Evolutionary conservation across 2,113 vertebrate genomes (phyloP).

Genomic region (Cephalopterus ornatus): DNA sequence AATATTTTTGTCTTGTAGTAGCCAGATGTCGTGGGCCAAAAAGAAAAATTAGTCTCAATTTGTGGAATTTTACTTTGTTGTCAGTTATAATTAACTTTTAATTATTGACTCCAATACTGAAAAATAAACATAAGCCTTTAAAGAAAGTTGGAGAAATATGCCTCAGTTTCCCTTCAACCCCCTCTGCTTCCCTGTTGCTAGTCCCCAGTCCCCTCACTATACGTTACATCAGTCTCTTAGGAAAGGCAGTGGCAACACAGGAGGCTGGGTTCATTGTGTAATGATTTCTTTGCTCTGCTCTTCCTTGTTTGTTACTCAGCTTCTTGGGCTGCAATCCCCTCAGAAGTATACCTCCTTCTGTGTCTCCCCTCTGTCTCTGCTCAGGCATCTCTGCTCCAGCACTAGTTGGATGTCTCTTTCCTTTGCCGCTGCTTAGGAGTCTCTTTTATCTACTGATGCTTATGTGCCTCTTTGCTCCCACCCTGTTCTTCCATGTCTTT

Average conservation of each 20-base stretch:
- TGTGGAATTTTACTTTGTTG: background rate
- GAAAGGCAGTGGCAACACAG: accelerated
- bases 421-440: background rate
- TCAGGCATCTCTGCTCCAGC: background rate
- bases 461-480: background rate
- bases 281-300: background rate
- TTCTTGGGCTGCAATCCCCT: accelerated
- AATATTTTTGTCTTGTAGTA: background rate
- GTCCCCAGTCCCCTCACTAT: background rate
- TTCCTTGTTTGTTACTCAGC: background rate
- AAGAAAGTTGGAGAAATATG: background rate
- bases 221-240: too few species aligned
- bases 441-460: background rate
- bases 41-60: background rate
- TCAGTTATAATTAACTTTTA: background rate
- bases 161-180: background rate
- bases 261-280: accelerated
- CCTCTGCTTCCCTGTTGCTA: background rate
- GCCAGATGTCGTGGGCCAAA: background rate
- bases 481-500: background rate
- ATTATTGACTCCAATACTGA: background rate
- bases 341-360: background rate
- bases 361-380: background rate
- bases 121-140: background rate
- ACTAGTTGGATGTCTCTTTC: accelerated